A percentile compares a stretch with the other conserved stretches of the same genome.
Conservation (phyloP, 2,888 invertebrate species). For the Tetragnatha montana region DNA sequence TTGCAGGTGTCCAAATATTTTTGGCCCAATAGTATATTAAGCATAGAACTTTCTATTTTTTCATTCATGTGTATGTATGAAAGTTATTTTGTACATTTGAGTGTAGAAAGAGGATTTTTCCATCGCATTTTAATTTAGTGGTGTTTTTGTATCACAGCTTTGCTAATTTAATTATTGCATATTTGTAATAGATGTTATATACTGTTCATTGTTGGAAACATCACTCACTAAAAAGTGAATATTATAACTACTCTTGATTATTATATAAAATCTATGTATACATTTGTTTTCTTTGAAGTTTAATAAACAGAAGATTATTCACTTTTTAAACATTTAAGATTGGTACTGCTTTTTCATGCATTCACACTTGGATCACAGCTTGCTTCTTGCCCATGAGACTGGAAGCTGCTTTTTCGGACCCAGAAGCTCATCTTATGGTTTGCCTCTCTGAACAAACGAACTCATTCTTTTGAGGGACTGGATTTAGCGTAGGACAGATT, state of each 20-base stretch:
- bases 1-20: background rate
- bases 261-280: background rate
- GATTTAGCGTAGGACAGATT: too few relatives aligned
- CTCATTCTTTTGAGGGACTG: too few relatives aligned
- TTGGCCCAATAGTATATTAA: background rate
- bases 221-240: background rate
- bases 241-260: background rate
- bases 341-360: too few relatives aligned
- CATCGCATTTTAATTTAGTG: slow-evolving; percentile 17
- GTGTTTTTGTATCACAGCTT: slow-evolving; percentile 33
- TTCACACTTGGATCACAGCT: too few relatives aligned
- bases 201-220: slow-evolving; percentile 25
- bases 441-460: too few relatives aligned
- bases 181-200: slow-evolving; percentile 21
- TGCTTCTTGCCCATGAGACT: too few relatives aligned
- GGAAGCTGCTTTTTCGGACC: too few relatives aligned
- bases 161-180: slow-evolving; percentile 28
- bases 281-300: background rate
- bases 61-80: background rate
- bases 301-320: background rate
- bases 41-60: slow-evolving; percentile 22
- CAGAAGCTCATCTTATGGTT: too few relatives aligned
- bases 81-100: slow-evolving; percentile 31
- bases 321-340: too few relatives aligned
- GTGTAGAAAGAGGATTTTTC: slow-evolving; percentile 14